Percentiles rank a stretch among this genome's conserved stretches.
Evolutionary conservation across 2,888 invertebrate genomes (phyloP).

Genomic region (Malthinus seriepunctatus): DNA sequence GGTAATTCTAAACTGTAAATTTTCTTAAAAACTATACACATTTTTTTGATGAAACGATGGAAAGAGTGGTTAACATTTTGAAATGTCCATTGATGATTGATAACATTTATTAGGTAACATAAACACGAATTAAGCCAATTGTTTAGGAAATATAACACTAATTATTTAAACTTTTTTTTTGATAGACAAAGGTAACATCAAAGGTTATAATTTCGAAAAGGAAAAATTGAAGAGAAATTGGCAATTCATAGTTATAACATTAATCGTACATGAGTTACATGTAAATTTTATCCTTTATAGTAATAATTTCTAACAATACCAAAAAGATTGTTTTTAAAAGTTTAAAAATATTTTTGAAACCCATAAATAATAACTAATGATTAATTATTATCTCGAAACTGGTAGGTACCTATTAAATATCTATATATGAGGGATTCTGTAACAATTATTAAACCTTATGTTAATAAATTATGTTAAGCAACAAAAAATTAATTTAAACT

Average conservation of each 20-base stretch:
- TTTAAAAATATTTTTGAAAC: constrained; percentile 1
- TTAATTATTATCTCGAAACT: constrained; percentile 24
- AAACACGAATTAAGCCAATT: constrained; percentile 5
- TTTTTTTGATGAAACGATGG: not conserved
- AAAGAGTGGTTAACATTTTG: not conserved
- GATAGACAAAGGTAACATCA: not conserved
- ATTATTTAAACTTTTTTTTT: not conserved
- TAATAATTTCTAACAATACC: constrained; percentile 2
- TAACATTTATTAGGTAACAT: constrained; percentile 4
- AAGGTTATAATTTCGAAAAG: not conserved
- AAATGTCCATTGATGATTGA: not conserved
- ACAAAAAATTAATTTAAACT: not conserved
- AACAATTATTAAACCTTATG: constrained; percentile 2
- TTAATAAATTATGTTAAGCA: not conserved
- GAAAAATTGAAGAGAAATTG: not conserved
- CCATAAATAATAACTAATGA: constrained; percentile 22
- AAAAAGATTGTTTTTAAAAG: not conserved
- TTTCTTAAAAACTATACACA: not conserved
- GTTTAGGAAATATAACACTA: not conserved
- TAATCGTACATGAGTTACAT: not conserved
- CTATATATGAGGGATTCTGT: constrained; percentile 18
- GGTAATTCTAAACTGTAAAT: constrained; percentile 23
- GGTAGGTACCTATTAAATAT: constrained; percentile 12
- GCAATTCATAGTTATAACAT: not conserved
- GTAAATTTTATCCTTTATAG: constrained; percentile 1